Conservation (phyloP, 1,140 invertebrate genomes). For the Pteromalus puparum region DNA sequence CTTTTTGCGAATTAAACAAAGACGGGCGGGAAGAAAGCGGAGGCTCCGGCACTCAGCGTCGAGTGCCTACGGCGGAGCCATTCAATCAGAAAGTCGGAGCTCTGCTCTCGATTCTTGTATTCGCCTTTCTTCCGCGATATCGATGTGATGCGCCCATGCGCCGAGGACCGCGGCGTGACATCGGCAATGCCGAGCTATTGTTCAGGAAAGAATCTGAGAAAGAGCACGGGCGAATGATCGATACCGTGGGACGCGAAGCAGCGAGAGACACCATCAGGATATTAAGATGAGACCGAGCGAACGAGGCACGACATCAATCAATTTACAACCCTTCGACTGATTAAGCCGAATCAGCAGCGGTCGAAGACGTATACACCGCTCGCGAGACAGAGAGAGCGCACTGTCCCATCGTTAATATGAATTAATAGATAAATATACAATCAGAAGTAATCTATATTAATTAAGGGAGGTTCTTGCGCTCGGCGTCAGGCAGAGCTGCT, state of each 20-base stretch:
- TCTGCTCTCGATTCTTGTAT: conserved; percentile 42
- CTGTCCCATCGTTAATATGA: conserved; percentile 69
- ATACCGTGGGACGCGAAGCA: conserved; percentile 44
- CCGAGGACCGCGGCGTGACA: not conserved
- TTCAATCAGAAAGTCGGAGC: conserved; percentile 69
- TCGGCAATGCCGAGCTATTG: conserved; percentile 13
- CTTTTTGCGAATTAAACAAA: conserved; percentile 67
- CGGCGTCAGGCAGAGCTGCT: conserved; percentile 40
- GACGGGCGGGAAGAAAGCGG: conserved; percentile 47
- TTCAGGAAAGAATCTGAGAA: conserved; percentile 9
- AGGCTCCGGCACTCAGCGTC: conserved; percentile 30
- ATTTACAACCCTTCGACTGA: conserved; percentile 72
- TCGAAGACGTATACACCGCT: conserved; percentile 55
- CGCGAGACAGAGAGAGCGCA: conserved; percentile 23
- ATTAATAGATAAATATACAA: conserved; percentile 76
- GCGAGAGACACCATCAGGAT: conserved; percentile 40
- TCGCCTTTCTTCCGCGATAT: conserved; percentile 43
- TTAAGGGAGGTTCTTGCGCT: conserved; percentile 69
- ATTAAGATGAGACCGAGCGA: conserved; percentile 54
- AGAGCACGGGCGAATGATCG: conserved; percentile 37
- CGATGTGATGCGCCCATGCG: conserved; percentile 46
- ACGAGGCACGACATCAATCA: conserved; percentile 63
- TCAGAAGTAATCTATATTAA: conserved; percentile 76
- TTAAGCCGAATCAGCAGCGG: conserved; percentile 69
- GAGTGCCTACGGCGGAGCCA: conserved; percentile 70